Evolutionary conservation across 1,140 invertebrate genomes (phyloP), one percentile per base, ranked within the genome.

Genomic region (Eumaeus atala): DNA sequence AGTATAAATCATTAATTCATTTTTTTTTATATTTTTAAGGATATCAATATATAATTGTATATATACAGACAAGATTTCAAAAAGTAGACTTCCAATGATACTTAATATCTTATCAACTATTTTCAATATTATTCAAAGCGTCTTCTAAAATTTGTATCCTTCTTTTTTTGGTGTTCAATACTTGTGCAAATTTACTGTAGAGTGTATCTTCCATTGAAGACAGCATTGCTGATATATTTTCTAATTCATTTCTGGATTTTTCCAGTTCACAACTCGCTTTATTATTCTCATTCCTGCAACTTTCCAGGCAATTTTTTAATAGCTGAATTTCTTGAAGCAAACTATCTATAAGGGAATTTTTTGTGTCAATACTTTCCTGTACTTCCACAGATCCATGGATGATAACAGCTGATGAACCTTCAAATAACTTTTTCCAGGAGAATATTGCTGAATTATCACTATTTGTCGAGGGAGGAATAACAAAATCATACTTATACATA

Each of bases 121-220:
- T 17, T 48, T 67, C 53, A 57, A 53, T 56, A 11, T 68, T 68
- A 8, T 70, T 61, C 16, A 76, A 51, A 48, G 62, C 58, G 36
- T 72, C 63, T 66, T 84, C 68, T 21, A 84, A 54, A 14, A 75
- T 36, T 8, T 71, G 58, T 53, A 83, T 85, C 58, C 74, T 71
- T 53, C 58, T 68, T 56, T 84, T 85, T 51, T 85, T 85, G 18
- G 66, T 54, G 64, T 85, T 84, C 55, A 85, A 56, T 33, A 85
- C 35, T 54, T 76, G 66, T 18, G 76, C 54, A 75, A 83, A 85
- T 52, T 77, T 76, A 21, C 68, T 69, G 68, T 82, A 83, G 8
- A 85, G 57, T 8, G 51, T 71, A 12, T 54, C 53, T 58, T 85
- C 82, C 48, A 82, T 51, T 6, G 67, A 60, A n/a, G 60, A 67